phyloP scores from a whole-genome alignment of 2,113 vertebrate genomes.

The Chlamydotis undulata region DNA sequence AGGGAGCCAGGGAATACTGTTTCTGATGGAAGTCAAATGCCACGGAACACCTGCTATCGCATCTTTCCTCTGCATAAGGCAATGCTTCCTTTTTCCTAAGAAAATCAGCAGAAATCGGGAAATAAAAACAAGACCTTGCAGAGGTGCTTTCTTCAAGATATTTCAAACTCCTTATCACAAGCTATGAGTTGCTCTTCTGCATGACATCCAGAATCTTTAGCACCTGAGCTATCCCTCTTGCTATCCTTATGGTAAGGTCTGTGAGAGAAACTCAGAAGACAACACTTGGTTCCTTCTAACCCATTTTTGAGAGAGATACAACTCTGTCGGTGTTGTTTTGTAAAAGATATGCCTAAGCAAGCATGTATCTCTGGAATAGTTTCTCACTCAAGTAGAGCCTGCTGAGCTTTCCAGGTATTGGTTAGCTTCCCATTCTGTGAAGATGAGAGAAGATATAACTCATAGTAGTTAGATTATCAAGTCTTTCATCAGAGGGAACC shows the following conservation, averaged over 20 bases:
- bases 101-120: neutral
- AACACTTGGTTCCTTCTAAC: neutral
- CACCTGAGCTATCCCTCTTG: neutral
- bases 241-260: neutral
- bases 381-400: neutral
- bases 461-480: neutral
- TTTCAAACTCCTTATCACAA: neutral
- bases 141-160: neutral
- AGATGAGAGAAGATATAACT: neutral
- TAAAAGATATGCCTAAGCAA: neutral
- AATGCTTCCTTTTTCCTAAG: neutral
- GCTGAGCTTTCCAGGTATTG: neutral
- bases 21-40: neutral
- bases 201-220: neutral
- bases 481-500: neutral
- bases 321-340: neutral
- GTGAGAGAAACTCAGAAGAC: neutral
- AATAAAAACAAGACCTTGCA: neutral
- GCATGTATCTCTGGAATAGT: neutral
- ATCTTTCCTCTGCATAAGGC: neutral
- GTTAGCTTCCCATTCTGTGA: neutral
- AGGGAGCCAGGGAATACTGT: neutral
- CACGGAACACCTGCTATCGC: accelerated
- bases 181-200: neutral
- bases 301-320: neutral